phyloP scores from a whole-genome alignment of 2,113 vertebrate genomes.

The Mustela nigripes region DNA sequence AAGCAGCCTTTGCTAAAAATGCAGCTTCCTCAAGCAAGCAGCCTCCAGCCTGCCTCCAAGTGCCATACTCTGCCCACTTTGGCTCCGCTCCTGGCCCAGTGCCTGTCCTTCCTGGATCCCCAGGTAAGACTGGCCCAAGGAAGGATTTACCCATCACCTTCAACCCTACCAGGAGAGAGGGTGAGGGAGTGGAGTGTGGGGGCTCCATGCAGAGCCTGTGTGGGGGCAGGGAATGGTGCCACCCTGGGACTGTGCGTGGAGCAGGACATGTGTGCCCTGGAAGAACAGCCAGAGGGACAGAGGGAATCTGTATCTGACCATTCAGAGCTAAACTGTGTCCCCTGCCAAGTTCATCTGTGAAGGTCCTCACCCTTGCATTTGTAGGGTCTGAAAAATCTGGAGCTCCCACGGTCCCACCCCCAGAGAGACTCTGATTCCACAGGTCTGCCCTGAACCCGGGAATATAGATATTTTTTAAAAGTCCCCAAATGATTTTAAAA shows the following conservation, averaged over 20 bases:
- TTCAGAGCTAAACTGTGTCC: neutral
- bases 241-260: neutral
- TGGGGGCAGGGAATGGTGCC: neutral
- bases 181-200: neutral
- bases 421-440: neutral
- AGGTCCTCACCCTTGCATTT: neutral
- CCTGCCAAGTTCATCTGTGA: neutral
- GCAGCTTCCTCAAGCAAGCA: too few relatives aligned
- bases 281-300: neutral
- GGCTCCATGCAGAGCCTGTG: neutral
- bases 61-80: neutral
- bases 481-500: neutral
- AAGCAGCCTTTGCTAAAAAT: neutral
- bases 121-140: neutral
- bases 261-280: accelerated
- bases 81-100: neutral
- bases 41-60: accelerated
- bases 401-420: neutral
- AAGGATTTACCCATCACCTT: neutral
- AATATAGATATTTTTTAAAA: neutral
- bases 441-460: neutral
- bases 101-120: neutral
- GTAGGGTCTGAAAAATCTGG: neutral
- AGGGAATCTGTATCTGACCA: neutral
- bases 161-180: neutral